Percentiles rank a stretch among this genome's conserved stretches.
Conservation (phyloP, 2,888 invertebrate species). For the Formica aserva region DNA sequence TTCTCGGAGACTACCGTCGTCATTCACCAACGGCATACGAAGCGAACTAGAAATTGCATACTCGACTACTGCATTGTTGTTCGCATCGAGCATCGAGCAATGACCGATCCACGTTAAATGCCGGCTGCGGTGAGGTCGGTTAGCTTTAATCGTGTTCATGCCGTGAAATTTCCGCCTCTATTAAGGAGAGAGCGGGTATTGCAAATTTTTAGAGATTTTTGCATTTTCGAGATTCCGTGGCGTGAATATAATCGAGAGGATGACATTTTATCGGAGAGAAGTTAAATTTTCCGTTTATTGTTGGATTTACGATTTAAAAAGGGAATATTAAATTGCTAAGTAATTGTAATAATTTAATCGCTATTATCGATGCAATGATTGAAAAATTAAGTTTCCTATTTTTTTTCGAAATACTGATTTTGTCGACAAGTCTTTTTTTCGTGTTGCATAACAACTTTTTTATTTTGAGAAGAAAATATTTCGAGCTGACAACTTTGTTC, state of each 20-base stretch:
- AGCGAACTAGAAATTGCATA: constrained; percentile 48
- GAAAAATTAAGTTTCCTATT: not conserved
- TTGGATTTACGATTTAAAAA: not conserved
- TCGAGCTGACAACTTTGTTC: not conserved
- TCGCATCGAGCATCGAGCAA: constrained; percentile 33
- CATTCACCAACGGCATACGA: constrained; percentile 38
- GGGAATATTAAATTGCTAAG: not conserved
- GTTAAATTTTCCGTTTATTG: not conserved
- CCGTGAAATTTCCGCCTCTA: constrained; percentile 17
- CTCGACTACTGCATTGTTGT: constrained; percentile 42
- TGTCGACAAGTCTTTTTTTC: not conserved
- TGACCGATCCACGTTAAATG: constrained; percentile 50
- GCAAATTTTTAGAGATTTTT: constrained; percentile 3
- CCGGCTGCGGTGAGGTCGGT: constrained; percentile 35
- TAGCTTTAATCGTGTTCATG: constrained; percentile 20
- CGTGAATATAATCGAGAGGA: not conserved
- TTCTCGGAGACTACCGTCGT: constrained; percentile 29
- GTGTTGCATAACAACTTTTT: not conserved
- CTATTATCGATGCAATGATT: not conserved
- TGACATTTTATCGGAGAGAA: not conserved
- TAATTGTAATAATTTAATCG: not conserved
- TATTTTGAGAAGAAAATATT: not conserved
- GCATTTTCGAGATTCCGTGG: not conserved
- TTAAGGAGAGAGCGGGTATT: not conserved
- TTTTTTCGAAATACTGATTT: not conserved